Evolutionary conservation across 2,113 vertebrate genomes (phyloP), one percentile per base, ranked within the genome.

Genomic region (Marmota monax): DNA sequence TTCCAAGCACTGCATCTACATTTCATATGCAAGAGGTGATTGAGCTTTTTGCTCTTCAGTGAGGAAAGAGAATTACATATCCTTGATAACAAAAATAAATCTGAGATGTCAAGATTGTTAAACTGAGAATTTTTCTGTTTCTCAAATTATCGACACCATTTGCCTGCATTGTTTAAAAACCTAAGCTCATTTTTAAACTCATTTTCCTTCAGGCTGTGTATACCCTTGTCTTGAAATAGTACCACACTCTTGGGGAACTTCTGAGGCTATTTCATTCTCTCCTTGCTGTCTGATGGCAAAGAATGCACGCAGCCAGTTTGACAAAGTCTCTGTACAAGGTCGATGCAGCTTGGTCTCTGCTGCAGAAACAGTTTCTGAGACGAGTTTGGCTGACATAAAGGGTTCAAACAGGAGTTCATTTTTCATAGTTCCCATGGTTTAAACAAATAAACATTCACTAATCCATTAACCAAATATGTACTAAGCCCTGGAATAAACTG

Each of bases 161-260:
- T 92, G 5, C 56, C 32, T 83, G 25, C 51, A 78, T 85, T 96
- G 39, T 95, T 85, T 63, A 88, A 93, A 82, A 91, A 7, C 51
- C 82, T 88, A 76, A 58, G 29, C 70, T 88, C 74, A 88, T 96
- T 96, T 96, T 77, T 29, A 83, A 92, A 82, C 42, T 74, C 32
- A 53, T 83, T 93, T 96, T 86, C 84, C 79, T 42, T 96, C 42
- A 32, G 67, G 63, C 58, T 89, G 27, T 94, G 0, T 67, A 61
- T 69, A 77, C 0, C 17, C 37, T 96, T 84, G 23, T 34, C 65
- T 92, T 94, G 94, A 94, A 90, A 92, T 45, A 84, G 67, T n/a
- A 83, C 78, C 72, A 34, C 17, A 39, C 67, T 96, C 63, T 61
- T 73, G 25, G 61, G 72, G 69, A 72, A 58, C 45, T 77, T 90